These are phyloP conservation scores for Drosophila suzukii DNA, from an alignment of 1,140 invertebrate species.

Conservation along the genomic window DNA sequence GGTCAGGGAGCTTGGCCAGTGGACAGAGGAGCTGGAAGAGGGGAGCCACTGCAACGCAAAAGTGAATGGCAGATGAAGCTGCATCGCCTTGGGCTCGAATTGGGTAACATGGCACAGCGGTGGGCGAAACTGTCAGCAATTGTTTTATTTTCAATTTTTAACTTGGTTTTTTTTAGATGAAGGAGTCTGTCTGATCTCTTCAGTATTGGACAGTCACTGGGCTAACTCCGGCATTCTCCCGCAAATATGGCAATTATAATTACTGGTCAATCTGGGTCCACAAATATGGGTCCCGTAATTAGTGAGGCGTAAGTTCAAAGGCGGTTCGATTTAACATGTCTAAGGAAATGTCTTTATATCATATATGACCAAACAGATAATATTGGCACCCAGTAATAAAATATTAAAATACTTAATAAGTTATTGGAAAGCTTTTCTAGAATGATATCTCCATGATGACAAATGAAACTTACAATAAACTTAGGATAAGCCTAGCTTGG, in stretches of 20 bases:
- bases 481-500: no score
- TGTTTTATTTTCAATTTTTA: slow-evolving; percentile 35
- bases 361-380: no score
- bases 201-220: slow-evolving; percentile 21
- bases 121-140: slow-evolving; percentile 58
- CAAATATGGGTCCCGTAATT: slow-evolving; percentile 10
- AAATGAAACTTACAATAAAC: no score
- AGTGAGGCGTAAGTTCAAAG: not conserved
- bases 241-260: slow-evolving; percentile 48
- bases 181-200: slow-evolving; percentile 28
- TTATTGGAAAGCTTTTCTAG: no score
- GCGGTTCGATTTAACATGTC: not conserved
- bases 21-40: not conserved
- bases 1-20: slow-evolving; percentile 26
- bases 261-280: slow-evolving; percentile 14
- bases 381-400: no score
- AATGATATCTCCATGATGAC: no score
- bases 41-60: slow-evolving; percentile 53
- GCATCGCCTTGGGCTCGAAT: slow-evolving; percentile 58
- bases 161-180: slow-evolving; percentile 5
- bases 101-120: slow-evolving; percentile 56
- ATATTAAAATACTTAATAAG: no score
- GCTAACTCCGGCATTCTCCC: slow-evolving; percentile 1
- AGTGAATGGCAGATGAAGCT: slow-evolving; percentile 74
- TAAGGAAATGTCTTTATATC: not conserved